Evolutionary conservation across 2,797 vertebrate genomes (phyloP), one percentile per base, ranked within the genome.

Genomic region (Mormyrops attenuatus): DNA sequence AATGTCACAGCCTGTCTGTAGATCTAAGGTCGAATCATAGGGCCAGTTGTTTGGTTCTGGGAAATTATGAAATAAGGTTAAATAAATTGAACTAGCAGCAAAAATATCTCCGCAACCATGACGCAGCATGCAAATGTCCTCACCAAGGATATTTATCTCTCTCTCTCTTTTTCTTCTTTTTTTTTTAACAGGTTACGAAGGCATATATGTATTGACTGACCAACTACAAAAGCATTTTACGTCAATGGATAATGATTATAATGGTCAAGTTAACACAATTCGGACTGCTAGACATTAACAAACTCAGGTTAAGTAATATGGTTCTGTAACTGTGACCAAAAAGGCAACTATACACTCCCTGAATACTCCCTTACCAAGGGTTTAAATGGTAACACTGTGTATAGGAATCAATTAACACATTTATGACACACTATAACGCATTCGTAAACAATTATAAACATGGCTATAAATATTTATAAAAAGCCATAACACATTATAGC

Each of bases 51-150:
- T 80, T 0, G 34, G 17, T 82, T 50, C n/a, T 53, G 47, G 49
- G 85, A 34, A 86, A 13, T n/a, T 30, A 57, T 55, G 30, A 5
- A 41, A 69, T 17, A 22, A 38, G 55, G 55, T 20, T 55, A 41
- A 88, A 88, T 52, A 50, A 55, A 86, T 20, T 55, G 22, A 86
- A 53, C 84, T 38, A 20, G 85, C 30, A 30, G 26, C 50, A 49
- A 52, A 52, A 30, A 52, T 52, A 85, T 49, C 20, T 60, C 55
- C 2, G 9, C 26, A 66, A 57, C 38, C 87, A 38, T 66, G 60
- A 73, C 38, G 73, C 20, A 49, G 87, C 9, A 69, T 47, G 63
- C 87, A 88, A n/a, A 88, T 50, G 87, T 41, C 38, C 87, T 73
- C 88, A 44, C 13, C 20, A 49, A 41, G 63, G 41, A 69, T 3